Evolutionary conservation across 2,888 invertebrate species (phyloP), one percentile per base, ranked within the genome.

Genomic region (Idaea biselata): DNA sequence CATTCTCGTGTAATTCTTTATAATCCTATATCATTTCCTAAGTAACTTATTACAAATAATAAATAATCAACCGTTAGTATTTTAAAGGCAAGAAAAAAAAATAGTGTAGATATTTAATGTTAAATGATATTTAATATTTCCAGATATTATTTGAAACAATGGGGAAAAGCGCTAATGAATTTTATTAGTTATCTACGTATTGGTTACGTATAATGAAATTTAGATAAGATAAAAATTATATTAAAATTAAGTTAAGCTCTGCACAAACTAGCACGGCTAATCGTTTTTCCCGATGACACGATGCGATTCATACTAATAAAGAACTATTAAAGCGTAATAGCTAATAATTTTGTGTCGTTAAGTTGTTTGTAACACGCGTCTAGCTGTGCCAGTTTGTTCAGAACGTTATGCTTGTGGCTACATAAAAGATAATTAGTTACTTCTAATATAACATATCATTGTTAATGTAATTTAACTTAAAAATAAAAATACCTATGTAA

Each of bases 121-220:
- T 44, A 44, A 25, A 44, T 44, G 11, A 44, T 44, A 44, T 6
- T 8, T 6, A 44, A 44, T 44, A 44, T 44, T 44, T 44, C 14
- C 44, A 44, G 44, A 44, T 67, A 68, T 72, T 62, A 67, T 72
- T 74, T 77, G 62, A 68, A 78, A 72, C 68, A 82, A 88, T 84
- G 91, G 91, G 91, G 91, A 91, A 91, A 91, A 91, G 91, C 91
- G 91, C 91, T 91, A 91, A 86, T 88, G 84, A 87, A 84, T 72
- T 84, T 85, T 84, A 83, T 80, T 81, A 82, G 73, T 44, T 58
- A 64, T 44, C 25, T 25, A 25, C 25, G 25, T 84, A 83, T 80
- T 81, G 81, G 73, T 33, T 58, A 64, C 14, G 44, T 44, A 44
- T 44, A 14, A 44, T 44, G 6, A 44, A 44, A 44, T 3, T 44